Conservation (phyloP, 2,888 invertebrate genomes). For the Pristionchus exspectatus region DNA sequence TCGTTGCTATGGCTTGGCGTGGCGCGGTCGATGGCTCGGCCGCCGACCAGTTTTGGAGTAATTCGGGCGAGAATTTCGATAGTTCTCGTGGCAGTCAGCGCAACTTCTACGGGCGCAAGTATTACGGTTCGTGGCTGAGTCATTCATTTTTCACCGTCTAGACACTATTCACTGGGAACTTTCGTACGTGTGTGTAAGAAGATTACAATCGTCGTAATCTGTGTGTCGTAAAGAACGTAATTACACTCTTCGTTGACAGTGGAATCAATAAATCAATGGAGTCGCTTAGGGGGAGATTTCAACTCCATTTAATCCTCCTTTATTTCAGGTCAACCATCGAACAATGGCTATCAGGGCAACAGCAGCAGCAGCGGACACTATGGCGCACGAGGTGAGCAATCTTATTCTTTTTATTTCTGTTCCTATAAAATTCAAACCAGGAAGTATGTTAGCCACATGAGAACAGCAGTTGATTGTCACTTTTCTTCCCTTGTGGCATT, state of each 20-base stretch:
- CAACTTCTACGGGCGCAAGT: slow-evolving; percentile 28
- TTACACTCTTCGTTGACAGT: too few species aligned
- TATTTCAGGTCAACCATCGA: slow-evolving; percentile 1
- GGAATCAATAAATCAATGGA: too few species aligned
- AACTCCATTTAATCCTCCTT: not conserved
- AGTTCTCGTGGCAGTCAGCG: not conserved
- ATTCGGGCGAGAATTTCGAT: slow-evolving; percentile 24
- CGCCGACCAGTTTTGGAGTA: slow-evolving; percentile 27
- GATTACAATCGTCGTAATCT: too few species aligned
- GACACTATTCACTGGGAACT: too few species aligned
- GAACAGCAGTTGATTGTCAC: too few species aligned
- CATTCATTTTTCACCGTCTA: too few species aligned
- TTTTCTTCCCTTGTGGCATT: too few species aligned
- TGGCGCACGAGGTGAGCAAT: not conserved
- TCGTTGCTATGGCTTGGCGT: slow-evolving; percentile 26
- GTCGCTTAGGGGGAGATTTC: too few species aligned
- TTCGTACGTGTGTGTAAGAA: too few species aligned
- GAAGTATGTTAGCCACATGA: too few species aligned
- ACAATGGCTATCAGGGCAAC: slow-evolving; percentile 1
- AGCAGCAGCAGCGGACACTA: slow-evolving; percentile 28
- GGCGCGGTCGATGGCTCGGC: slow-evolving; percentile 39
- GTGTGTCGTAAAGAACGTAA: too few species aligned
- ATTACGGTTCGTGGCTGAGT: not conserved
- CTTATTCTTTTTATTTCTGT: not conserved
- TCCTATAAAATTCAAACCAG: too few species aligned